These are phyloP conservation scores for Caenorhabditis uteleia DNA, from an alignment of 2,888 invertebrate genomes.

Conservation along the genomic window DNA sequence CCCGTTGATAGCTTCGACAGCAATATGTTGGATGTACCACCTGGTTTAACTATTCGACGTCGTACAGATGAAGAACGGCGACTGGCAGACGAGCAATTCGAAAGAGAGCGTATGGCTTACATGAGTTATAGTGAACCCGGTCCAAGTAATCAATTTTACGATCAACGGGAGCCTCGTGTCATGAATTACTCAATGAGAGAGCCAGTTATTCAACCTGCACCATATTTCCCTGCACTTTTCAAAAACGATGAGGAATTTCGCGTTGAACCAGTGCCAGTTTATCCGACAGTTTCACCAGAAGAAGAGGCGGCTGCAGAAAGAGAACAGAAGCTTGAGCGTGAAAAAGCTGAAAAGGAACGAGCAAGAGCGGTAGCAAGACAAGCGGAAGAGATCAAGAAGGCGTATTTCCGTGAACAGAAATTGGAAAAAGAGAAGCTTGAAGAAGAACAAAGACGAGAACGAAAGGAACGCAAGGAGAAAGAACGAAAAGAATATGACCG, in stretches of 20 bases:
- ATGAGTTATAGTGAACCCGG: too few relatives aligned
- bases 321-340: not conserved
- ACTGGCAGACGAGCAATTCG: too few relatives aligned
- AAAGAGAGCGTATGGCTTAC: too few relatives aligned
- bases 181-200: too few relatives aligned
- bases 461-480: slow-evolving; percentile 8
- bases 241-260: slow-evolving; percentile 7
- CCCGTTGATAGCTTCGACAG: too few relatives aligned
- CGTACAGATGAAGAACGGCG: too few relatives aligned
- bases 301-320: not conserved
- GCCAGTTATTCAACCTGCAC: too few relatives aligned
- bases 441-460: slow-evolving; percentile 1
- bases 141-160: too few relatives aligned
- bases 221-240: not conserved
- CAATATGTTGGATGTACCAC: too few relatives aligned
- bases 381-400: not conserved
- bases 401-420: slow-evolving; percentile 1
- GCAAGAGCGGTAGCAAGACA: not conserved
- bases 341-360: not conserved
- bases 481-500: not conserved
- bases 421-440: slow-evolving; percentile 6
- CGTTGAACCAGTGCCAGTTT: slow-evolving; percentile 27
- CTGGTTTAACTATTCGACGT: too few relatives aligned
- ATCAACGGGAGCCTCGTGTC: too few relatives aligned
- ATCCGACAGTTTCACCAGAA: slow-evolving; percentile 6